Evolutionary conservation across 1,140 invertebrate genomes (phyloP).

Genomic region (Onthophagus taurus): DNA sequence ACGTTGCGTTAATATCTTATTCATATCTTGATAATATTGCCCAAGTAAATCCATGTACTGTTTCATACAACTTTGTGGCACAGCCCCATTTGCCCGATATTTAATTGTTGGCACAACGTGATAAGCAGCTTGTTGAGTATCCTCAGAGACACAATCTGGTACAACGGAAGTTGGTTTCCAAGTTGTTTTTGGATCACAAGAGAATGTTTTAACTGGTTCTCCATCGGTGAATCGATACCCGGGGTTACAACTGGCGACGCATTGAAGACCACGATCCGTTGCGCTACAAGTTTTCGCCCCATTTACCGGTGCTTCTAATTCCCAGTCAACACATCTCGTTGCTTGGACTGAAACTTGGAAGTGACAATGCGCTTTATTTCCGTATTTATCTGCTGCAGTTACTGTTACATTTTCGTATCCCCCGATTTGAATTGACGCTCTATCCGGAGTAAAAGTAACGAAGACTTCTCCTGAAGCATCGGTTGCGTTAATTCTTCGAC

Average conservation of each 20-base stretch:
- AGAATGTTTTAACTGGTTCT: conserved; percentile 74
- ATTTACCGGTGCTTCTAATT: conserved; percentile 77
- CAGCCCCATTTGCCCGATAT: conserved; percentile 82
- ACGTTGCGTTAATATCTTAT: conserved; percentile 73
- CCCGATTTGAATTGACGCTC: conserved; percentile 79
- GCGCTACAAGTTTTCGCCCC: conserved; percentile 81
- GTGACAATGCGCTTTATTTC: conserved; percentile 82
- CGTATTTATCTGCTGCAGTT: conserved; percentile 76
- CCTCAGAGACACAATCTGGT: conserved; percentile 88
- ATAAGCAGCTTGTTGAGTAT: conserved; percentile 81
- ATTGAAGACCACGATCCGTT: conserved; percentile 72
- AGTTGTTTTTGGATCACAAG: conserved; percentile 64
- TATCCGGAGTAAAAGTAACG: conserved; percentile 73
- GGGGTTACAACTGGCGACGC: conserved; percentile 83
- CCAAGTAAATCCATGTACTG: conserved; percentile 79
- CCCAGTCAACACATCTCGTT: conserved; percentile 90
- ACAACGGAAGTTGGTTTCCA: conserved; percentile 81
- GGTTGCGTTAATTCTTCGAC: conserved; percentile 73
- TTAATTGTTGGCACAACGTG: conserved; percentile 81
- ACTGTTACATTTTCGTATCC: conserved; percentile 92
- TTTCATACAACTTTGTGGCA: conserved; percentile 69
- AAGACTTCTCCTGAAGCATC: conserved; percentile 85
- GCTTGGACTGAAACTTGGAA: conserved; percentile 92
- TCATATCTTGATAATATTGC: conserved; percentile 71
- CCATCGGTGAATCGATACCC: conserved; percentile 89